Percentiles rank a stretch among this genome's conserved stretches.
These are phyloP conservation scores for Cyprinodon diabolis DNA, from an alignment of 2,797 vertebrate genomes.

Conservation along the genomic window DNA sequence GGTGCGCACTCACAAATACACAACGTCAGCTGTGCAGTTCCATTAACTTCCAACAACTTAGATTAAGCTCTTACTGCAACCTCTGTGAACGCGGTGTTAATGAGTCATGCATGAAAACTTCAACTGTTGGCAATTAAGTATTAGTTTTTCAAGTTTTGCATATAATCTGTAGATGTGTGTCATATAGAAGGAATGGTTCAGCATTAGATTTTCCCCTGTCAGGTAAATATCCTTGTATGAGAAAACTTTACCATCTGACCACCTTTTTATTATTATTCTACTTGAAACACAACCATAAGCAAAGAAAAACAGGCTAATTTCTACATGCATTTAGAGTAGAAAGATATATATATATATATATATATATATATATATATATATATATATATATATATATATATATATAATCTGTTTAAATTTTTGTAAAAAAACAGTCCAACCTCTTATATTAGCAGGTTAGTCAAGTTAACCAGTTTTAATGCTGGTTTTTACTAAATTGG, in stretches of 20 bases:
- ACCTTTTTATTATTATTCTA: not conserved
- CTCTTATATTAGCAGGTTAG: too few species aligned
- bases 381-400: too few species aligned
- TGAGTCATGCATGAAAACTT: slow-evolving; percentile 12
- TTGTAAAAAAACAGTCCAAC: too few species aligned
- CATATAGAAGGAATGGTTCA: not conserved
- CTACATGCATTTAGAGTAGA: not conserved
- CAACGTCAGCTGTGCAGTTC: slow-evolving; percentile 48
- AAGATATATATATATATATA: too few species aligned
- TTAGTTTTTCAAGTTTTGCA: slow-evolving; percentile 3
- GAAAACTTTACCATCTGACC: not conserved
- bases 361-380: too few species aligned
- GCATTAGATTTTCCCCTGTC: not conserved
- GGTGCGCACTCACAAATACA: slow-evolving; percentile 37
- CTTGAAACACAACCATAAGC: too few species aligned
- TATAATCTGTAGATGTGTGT: not conserved
- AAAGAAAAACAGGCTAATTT: too few species aligned
- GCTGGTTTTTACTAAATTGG: not conserved
- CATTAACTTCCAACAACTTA: slow-evolving; percentile 37
- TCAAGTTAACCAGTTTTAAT: too few species aligned
- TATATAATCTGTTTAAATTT: too few species aligned
- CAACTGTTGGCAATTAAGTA: slow-evolving; percentile 3
- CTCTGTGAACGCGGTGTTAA: slow-evolving; percentile 27
- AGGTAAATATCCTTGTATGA: not conserved
- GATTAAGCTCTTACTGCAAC: slow-evolving; percentile 29